Percentiles rank a stretch among this genome's conserved stretches.
phyloP scores from a whole-genome alignment of 1,140 invertebrate species.

The Dicyema japonicum region DNA sequence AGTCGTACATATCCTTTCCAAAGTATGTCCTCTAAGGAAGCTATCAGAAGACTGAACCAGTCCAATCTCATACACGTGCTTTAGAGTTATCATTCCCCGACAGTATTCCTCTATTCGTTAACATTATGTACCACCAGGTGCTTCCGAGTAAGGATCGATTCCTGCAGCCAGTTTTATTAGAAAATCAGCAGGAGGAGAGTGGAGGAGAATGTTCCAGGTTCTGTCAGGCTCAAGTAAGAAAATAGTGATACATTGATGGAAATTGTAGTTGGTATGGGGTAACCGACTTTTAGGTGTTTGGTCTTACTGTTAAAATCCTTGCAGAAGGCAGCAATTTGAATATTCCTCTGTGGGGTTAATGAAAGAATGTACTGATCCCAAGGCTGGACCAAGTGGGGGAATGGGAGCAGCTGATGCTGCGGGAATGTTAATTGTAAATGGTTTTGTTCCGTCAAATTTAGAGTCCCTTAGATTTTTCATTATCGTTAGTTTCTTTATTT shows the following conservation, averaged over 20 bases:
- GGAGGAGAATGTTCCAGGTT: constrained; percentile 43
- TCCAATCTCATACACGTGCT: constrained; percentile 93
- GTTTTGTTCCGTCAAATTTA: neutral
- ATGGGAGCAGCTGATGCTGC: neutral
- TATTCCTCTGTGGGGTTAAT: neutral
- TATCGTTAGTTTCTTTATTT: too few relatives aligned
- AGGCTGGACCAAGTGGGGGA: neutral
- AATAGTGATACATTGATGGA: constrained; percentile 1
- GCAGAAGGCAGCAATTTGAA: neutral
- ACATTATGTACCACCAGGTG: too few relatives aligned
- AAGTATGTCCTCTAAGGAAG: constrained; percentile 27
- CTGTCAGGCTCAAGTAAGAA: too few relatives aligned
- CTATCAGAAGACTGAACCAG: constrained; percentile 59
- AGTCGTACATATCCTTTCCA: too few relatives aligned
- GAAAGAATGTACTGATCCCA: neutral
- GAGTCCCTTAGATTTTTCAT: neutral
- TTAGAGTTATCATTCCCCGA: constrained; percentile 68
- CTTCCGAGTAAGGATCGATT: too few relatives aligned
- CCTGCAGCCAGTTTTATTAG: constrained; percentile 78
- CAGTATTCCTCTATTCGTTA: too few relatives aligned
- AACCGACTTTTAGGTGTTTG: neutral
- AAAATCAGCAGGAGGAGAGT: constrained; percentile 46
- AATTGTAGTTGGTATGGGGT: neutral
- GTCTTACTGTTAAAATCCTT: constrained; percentile 1
- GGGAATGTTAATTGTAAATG: constrained; percentile 1